Percentiles rank a stretch among this genome's conserved stretches.
phyloP scores from a whole-genome alignment of 2,888 invertebrate genomes.

The Oasisia sp. region DNA sequence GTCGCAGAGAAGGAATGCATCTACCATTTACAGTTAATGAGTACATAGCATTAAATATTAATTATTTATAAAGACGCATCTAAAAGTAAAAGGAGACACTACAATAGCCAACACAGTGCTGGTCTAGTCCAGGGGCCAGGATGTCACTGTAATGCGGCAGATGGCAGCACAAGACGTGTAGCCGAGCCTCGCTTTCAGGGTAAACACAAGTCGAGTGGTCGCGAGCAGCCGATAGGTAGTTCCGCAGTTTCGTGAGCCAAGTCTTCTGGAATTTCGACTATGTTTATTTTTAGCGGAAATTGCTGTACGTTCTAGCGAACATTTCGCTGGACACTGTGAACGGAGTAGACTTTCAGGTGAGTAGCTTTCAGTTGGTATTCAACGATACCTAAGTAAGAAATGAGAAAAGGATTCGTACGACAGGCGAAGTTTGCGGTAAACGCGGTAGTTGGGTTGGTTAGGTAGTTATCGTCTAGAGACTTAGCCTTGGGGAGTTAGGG shows the following conservation, averaged over 20 bases:
- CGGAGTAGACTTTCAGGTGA: neutral
- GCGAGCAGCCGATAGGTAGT: neutral
- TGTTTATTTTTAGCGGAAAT: slow-evolving; percentile 17
- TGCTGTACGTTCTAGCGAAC: neutral
- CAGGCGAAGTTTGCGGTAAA: neutral
- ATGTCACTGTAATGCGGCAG: neutral
- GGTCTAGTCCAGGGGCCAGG: too few relatives aligned
- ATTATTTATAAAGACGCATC: too few relatives aligned
- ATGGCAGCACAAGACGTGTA: neutral
- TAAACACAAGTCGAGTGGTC: neutral
- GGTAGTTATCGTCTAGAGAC: neutral
- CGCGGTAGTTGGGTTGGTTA: neutral
- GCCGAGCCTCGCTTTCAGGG: slow-evolving; percentile 10
- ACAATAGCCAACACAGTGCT: too few relatives aligned
- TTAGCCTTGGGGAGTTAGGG: neutral
- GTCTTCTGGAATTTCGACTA: neutral
- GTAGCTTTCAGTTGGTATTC: neutral
- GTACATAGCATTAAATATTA: too few relatives aligned
- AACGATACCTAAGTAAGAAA: neutral
- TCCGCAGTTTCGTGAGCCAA: neutral
- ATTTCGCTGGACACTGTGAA: slow-evolving; percentile 8
- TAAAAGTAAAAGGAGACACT: too few relatives aligned
- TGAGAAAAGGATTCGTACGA: neutral
- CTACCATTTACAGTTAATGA: too few relatives aligned
- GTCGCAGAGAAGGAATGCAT: too few relatives aligned